phyloP scores from a whole-genome alignment of 1,140 invertebrate genomes.

The Diorhabda carinulata region DNA sequence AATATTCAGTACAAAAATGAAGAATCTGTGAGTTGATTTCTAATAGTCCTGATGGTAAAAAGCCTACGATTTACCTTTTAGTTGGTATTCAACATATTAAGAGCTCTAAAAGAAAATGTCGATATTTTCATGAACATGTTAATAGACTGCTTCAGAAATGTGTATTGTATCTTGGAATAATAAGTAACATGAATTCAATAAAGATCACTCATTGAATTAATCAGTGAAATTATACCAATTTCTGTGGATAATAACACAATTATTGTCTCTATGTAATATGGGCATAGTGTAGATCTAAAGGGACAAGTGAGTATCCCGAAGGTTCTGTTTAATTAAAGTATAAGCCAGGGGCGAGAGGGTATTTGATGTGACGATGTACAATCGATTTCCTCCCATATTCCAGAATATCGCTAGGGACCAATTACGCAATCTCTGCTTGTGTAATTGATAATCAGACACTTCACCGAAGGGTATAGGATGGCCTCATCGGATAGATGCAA shows the following conservation, averaged over 20 bases:
- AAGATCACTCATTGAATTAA: background rate
- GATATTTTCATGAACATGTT: too few relatives aligned
- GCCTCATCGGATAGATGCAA: background rate
- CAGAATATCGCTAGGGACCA: constrained; percentile 38
- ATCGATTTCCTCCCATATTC: constrained; percentile 39
- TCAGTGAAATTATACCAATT: background rate
- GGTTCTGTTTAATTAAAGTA: constrained; percentile 37
- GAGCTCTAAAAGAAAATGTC: too few relatives aligned
- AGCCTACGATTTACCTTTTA: too few relatives aligned
- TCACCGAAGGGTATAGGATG: constrained; percentile 1
- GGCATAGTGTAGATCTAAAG: background rate
- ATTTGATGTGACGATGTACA: constrained; percentile 29
- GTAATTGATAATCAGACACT: constrained; percentile 39
- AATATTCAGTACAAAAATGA: too few relatives aligned
- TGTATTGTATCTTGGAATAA: too few relatives aligned
- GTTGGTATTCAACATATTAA: too few relatives aligned
- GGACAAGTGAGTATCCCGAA: constrained; percentile 18
- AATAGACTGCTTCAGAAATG: too few relatives aligned
- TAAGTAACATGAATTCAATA: too few relatives aligned
- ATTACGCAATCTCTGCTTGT: constrained; percentile 38
- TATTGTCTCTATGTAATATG: background rate
- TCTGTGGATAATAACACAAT: background rate
- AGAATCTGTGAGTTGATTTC: too few relatives aligned
- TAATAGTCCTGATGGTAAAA: too few relatives aligned
- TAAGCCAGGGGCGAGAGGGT: constrained; percentile 32